Base-by-base conservation (phyloP, 2,797 vertebrate genomes). In the Pantherophis alleghaniensis region DNA sequence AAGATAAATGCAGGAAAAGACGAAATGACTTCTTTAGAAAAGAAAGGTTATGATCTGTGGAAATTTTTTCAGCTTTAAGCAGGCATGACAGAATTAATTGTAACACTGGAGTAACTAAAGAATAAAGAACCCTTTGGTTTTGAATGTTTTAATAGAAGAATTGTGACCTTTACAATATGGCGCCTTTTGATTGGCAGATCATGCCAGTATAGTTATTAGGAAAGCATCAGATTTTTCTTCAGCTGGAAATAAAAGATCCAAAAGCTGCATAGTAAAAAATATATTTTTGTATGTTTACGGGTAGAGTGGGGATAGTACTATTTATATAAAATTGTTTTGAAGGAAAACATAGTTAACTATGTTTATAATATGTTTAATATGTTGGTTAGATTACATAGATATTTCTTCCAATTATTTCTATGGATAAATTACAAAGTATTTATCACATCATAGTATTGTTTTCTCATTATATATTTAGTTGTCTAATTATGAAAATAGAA, bases 41-140 rank as follows among this genome's bases (percentile, higher is more conserved):
- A 86, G 55, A 88, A 97, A 96, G 96, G 96, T 97, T 97, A 94
- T 95, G 96, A 94, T 97, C 95, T 96, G 88, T 96, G 94, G 96
- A 94, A 97, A 95, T 26, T 18, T 42, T 95, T 96, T 93, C 88
- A 96, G 87, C 92, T 96, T 96, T 95, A 94, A 96, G 88, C 95
- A 95, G 86, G n/a, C 96, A 97, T 97, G 97, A 97, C 96, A 96
- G 94, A 97, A 97, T 97, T 97, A 97, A 97, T 97, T 96, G 91
- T 95, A 96, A 1, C 94, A 93, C 7, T 94, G 94, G 96, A 96
- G 91, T 95, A 96, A 92, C 86, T 90, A 88, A 97, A 95, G 91
- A 95, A 97, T 89, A 97, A 97, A 96, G 95, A 95, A 63, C 86
- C 26, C 32, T 94, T 92, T 96, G 91, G 93, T 86, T 95, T 88